Evolutionary conservation across 1,140 invertebrate species (phyloP), one percentile per base, ranked within the genome.

Genomic region (Hermetia illucens): DNA sequence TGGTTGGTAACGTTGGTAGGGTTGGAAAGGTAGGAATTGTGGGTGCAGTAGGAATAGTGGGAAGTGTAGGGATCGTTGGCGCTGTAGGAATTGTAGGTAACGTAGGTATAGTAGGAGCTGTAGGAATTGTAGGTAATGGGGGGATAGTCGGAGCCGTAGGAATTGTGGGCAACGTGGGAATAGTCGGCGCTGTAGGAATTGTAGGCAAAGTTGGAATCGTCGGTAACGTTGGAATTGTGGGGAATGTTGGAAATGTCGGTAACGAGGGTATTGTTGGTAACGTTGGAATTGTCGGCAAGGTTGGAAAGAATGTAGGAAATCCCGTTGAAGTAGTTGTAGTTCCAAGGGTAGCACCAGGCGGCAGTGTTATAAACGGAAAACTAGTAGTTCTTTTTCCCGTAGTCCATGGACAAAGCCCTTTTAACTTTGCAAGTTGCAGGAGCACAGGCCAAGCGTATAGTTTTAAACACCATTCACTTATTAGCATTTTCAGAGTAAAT

Each of bases 361-460:
- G 49, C 29, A 52, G 40, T 10, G 47, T 46, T 34, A 50, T 53
- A 24, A 52, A 38, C 17, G 51, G 53, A 46, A 55, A 58, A 36
- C 53, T 47, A 44, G 20, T 36, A 16, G 4, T 2, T 32, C 3
- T 5, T 8, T 49, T 58, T 15, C 40, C 24, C 27, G 55, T 27
- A 9, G 8, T 27, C 24, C 13, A n/a, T 5, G 17, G 52, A 39
- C 56, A 59, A 40, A 52, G 45, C 18, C 53, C 53, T 45, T 59
- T 59, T 10, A 59, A 51, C 31, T 41, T 52, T 17, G 56, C 53
- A 41, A 59, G 38, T 19, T 59, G 53, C 15, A 51, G 53, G 0
- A 59, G 46, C 34, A 57, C 52, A 31, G 56, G 56, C 54, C 52
- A 59, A 16, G 55, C 58, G 25, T 48, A 55, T 29, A 59, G 43